These are phyloP conservation scores for Connochaetes taurinus DNA, from an alignment of 2,113 vertebrate genomes.

Conservation along the genomic window DNA sequence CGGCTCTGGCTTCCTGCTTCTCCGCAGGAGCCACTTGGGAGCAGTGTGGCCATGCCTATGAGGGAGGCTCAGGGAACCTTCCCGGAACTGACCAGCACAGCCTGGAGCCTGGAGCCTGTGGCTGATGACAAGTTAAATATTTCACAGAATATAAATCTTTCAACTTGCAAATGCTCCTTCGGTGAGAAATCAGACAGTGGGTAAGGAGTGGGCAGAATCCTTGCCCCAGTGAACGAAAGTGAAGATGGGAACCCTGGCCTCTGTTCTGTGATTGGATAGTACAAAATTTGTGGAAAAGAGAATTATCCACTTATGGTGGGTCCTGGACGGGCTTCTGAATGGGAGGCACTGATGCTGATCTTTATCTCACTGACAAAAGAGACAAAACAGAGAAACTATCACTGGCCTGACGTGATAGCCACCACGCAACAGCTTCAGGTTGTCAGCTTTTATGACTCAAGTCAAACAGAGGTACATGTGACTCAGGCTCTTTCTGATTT, in stretches of 20 bases:
- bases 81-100: conserved; percentile 74
- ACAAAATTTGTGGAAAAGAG: conserved; percentile 49
- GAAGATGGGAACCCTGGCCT: conserved; percentile 62
- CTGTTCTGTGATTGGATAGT: conserved; percentile 64
- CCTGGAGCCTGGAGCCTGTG: conserved; percentile 71
- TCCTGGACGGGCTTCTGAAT: conserved; percentile 63
- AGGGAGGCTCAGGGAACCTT: conserved; percentile 58
- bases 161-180: conserved; percentile 81
- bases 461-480: neutral
- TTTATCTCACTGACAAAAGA: conserved; percentile 52
- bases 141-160: conserved; percentile 83
- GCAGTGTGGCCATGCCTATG: conserved; percentile 85
- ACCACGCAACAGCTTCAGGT: neutral
- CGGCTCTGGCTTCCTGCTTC: conserved; percentile 64
- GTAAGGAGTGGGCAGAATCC: conserved; percentile 68
- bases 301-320: conserved; percentile 31
- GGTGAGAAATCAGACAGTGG: conserved; percentile 77
- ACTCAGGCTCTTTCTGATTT: neutral
- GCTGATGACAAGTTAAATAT: conserved; percentile 83
- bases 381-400: neutral
- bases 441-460: neutral
- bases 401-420: neutral
- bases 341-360: conserved; percentile 53
- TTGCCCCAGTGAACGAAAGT: conserved; percentile 67
- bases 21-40: conserved; percentile 83